phyloP scores from a whole-genome alignment of 2,113 vertebrate species.

The Ophiodon elongatus region DNA sequence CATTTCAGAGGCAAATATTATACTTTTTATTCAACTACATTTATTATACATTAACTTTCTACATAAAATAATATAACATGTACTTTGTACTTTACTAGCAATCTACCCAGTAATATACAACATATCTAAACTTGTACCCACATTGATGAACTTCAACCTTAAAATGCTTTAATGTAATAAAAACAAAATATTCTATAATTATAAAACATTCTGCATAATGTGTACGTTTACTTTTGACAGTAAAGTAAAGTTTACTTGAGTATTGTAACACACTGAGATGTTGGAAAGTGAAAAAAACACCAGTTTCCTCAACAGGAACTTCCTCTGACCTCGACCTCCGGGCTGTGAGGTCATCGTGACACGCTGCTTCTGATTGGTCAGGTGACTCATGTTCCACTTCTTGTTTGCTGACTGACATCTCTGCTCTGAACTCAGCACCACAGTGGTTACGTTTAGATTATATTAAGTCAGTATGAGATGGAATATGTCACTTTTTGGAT shows the following conservation, averaged over 20 bases:
- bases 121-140: neutral
- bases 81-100: neutral
- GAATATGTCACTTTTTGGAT: neutral
- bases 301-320: conserved; percentile 7
- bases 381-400: neutral
- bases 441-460: too few species aligned
- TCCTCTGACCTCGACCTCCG: conserved; percentile 25
- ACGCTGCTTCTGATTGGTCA: conserved; percentile 21
- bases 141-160: neutral
- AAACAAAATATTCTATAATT: neutral
- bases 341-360: conserved; percentile 43
- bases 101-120: neutral
- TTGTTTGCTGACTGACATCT: conserved; percentile 1
- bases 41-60: too few species aligned
- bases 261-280: too few species aligned
- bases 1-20: neutral
- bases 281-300: neutral
- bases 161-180: neutral
- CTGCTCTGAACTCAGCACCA: neutral
- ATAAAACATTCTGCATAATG: neutral
- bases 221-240: too few species aligned
- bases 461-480: neutral
- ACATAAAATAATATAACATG: too few species aligned
- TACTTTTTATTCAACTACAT: too few species aligned
- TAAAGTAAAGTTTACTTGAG: too few species aligned